Conservation (phyloP, 1,140 invertebrate genomes). For the Mamestra configurata region DNA sequence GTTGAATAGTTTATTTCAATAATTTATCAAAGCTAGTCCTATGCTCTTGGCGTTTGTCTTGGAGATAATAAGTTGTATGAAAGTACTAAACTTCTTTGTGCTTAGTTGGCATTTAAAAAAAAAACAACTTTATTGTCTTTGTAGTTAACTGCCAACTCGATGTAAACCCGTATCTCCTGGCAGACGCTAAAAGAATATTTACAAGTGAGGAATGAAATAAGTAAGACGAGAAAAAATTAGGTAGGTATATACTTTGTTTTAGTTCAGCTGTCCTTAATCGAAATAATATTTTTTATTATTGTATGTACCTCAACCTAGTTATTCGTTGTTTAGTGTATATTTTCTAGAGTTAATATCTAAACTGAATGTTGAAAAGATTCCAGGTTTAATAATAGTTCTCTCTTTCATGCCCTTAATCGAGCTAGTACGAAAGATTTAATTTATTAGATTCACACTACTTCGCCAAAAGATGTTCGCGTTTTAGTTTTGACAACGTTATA, state of each 20-base stretch:
- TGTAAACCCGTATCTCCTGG: too few relatives aligned
- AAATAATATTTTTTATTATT: not conserved
- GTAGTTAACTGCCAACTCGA: too few relatives aligned
- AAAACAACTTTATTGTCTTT: too few relatives aligned
- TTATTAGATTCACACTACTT: too few relatives aligned
- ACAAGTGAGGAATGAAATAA: not conserved
- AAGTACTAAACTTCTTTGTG: not conserved
- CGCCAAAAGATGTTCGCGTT: too few relatives aligned
- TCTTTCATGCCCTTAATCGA: not conserved
- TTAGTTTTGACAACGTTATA: too few relatives aligned
- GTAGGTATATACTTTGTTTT: too few relatives aligned
- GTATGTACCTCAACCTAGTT: slow-evolving; percentile 5
- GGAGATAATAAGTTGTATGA: not conserved
- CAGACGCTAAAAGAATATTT: too few relatives aligned
- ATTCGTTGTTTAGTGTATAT: slow-evolving; percentile 3
- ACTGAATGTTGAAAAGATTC: not conserved
- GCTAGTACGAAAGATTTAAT: too few relatives aligned
- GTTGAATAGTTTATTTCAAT: not conserved
- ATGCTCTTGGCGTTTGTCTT: not conserved
- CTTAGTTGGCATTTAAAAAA: too few relatives aligned
- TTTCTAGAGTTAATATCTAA: not conserved
- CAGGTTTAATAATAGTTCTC: not conserved
- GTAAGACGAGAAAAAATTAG: not conserved
- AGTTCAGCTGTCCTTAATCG: not conserved
- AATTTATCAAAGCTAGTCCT: slow-evolving; percentile 12